A percentile compares a stretch with the other conserved stretches of the same genome.
Conservation (phyloP, 2,888 invertebrate species). For the Microplitis manilae region DNA sequence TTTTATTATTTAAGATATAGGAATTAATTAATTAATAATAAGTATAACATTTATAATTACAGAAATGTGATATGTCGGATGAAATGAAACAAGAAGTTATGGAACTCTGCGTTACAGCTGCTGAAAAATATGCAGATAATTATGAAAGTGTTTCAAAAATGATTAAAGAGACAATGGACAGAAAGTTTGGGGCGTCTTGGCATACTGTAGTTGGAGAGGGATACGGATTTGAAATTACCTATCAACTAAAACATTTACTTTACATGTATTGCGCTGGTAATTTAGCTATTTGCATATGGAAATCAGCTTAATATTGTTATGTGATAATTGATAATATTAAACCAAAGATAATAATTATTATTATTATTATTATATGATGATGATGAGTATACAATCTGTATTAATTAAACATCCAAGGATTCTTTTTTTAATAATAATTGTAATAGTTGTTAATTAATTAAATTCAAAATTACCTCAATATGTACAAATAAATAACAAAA, state of each 20-base stretch:
- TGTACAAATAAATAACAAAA: constrained; percentile 2
- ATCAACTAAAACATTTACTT: constrained; percentile 76
- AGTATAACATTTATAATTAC: constrained; percentile 36
- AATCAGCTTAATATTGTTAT: constrained; percentile 70
- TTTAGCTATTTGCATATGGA: constrained; percentile 78
- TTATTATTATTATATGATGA: constrained; percentile 3
- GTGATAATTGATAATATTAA: constrained; percentile 4
- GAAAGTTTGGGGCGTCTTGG: constrained; percentile 80
- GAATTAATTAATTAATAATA: too few relatives aligned
- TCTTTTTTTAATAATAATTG: too few relatives aligned
- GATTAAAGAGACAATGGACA: constrained; percentile 89
- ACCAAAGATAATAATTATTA: not conserved
- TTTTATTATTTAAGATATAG: constrained; percentile 6
- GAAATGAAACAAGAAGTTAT: constrained; percentile 87
- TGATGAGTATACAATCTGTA: not conserved
- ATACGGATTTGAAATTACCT: constrained; percentile 79
- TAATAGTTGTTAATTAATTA: constrained; percentile 1
- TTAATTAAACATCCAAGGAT: too few relatives aligned
- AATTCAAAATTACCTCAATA: constrained; percentile 10
- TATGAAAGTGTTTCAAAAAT: constrained; percentile 89
- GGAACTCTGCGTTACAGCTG: constrained; percentile 92
- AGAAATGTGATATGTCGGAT: constrained; percentile 77
- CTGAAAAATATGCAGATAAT: constrained; percentile 90
- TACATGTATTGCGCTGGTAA: constrained; percentile 79
- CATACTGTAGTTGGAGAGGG: constrained; percentile 81